phyloP scores from a whole-genome alignment of 2,113 vertebrate genomes.

The Gallinago undulata region DNA sequence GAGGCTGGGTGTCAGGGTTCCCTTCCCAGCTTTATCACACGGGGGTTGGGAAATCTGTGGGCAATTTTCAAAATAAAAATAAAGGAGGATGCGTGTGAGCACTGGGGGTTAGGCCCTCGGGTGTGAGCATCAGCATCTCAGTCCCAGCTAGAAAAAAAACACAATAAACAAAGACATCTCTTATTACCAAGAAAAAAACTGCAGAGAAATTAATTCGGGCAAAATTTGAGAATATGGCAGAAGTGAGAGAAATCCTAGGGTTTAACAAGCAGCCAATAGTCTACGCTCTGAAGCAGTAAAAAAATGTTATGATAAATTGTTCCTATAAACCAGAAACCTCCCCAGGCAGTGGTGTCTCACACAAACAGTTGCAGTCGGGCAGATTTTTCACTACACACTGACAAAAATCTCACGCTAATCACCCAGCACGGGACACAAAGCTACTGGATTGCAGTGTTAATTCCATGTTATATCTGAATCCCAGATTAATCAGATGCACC shows the following conservation, averaged over 20 bases:
- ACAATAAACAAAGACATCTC: background rate
- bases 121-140: background rate
- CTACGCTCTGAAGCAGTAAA: background rate
- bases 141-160: background rate
- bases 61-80: background rate
- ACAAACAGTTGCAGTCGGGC: background rate
- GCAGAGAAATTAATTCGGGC: background rate
- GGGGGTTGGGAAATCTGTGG: background rate
- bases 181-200: background rate
- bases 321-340: background rate
- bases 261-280: background rate
- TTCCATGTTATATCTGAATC: background rate
- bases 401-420: background rate
- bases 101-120: rapidly evolving
- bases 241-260: rapidly evolving
- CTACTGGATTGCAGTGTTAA: background rate
- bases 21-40: background rate
- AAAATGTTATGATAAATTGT: background rate
- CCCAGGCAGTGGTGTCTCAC: background rate
- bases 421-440: background rate
- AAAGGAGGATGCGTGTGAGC: background rate
- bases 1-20: background rate
- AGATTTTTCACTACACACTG: background rate
- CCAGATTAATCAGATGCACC: background rate
- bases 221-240: background rate